Evolutionary conservation across 2,888 invertebrate species (phyloP).

Genomic region (Campoplex nolae): DNA sequence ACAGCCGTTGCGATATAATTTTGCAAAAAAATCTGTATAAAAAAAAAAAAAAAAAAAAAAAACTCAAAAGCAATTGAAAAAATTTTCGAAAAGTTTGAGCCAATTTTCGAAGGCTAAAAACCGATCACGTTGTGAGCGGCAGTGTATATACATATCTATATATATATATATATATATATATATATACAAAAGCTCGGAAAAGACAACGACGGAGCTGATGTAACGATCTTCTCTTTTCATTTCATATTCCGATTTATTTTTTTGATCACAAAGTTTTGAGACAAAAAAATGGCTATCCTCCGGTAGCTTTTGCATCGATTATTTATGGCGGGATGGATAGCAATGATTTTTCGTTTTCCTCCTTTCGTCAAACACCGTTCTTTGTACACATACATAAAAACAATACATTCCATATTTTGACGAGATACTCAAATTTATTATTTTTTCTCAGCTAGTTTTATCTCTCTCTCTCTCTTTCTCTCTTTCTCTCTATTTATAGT

Average conservation of each 20-base stretch:
- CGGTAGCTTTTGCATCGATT: slow-evolving; percentile 72
- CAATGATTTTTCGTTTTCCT: background rate
- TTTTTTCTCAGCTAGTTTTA: slow-evolving; percentile 66
- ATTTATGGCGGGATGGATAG: slow-evolving; percentile 71
- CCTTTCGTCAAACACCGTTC: slow-evolving; percentile 80
- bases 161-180: background rate
- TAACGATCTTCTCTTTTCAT: slow-evolving; percentile 9
- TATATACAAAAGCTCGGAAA: slow-evolving; percentile 42
- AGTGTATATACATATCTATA: slow-evolving; percentile 9
- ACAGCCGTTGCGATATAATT: no score
- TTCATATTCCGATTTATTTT: background rate
- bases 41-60: no score
- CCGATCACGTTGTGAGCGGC: no score
- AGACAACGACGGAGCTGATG: slow-evolving; percentile 48
- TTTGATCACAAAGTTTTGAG: slow-evolving; percentile 2
- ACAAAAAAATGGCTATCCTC: slow-evolving; percentile 41
- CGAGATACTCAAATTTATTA: slow-evolving; percentile 65
- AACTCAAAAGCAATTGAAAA: no score
- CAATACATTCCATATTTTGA: slow-evolving; percentile 77
- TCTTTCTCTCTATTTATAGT: slow-evolving; percentile 66
- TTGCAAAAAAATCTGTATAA: no score
- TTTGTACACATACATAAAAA: slow-evolving; percentile 84
- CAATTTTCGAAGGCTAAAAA: no score
- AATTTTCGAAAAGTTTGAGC: no score
- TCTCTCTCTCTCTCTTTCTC: slow-evolving; percentile 66